These are phyloP conservation scores for Cerastoderma edule DNA, from an alignment of 2,888 invertebrate genomes.

Conservation along the genomic window DNA sequence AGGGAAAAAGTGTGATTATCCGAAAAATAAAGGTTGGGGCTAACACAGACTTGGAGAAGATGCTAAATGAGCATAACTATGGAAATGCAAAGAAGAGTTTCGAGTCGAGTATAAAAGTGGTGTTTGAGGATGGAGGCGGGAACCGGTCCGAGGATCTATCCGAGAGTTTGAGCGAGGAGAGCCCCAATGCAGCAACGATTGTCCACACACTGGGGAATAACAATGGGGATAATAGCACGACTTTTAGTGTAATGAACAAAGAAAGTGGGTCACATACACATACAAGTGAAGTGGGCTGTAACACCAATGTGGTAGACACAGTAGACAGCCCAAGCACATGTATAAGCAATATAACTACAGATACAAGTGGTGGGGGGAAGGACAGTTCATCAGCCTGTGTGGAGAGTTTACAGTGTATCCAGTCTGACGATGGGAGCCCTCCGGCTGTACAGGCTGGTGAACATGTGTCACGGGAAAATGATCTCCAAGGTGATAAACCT, in stretches of 20 bases:
- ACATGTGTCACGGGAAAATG: slow-evolving; percentile 1
- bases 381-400: slow-evolving; percentile 2
- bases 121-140: slow-evolving; percentile 16
- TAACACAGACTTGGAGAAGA: slow-evolving; percentile 67
- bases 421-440: not conserved
- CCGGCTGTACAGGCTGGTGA: not conserved
- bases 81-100: slow-evolving; percentile 62
- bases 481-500: slow-evolving; percentile 23
- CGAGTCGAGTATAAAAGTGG: slow-evolving; percentile 16
- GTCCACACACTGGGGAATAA: slow-evolving; percentile 12
- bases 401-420: slow-evolving; percentile 2
- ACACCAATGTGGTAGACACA: not conserved
- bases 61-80: slow-evolving; percentile 74
- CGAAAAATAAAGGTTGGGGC: slow-evolving; percentile 54
- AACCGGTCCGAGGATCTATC: slow-evolving; percentile 3
- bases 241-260: slow-evolving; percentile 21
- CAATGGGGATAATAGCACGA: slow-evolving; percentile 25
- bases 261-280: slow-evolving; percentile 23
- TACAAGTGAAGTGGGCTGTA: slow-evolving; percentile 12
- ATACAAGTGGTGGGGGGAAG: not conserved
- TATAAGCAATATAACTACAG: not conserved
- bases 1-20: slow-evolving; percentile 49
- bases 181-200: not conserved
- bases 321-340: not conserved
- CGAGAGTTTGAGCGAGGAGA: not conserved